Evolutionary conservation across 2,113 vertebrate genomes (phyloP).

Genomic region (Rhizomys pruinosus): DNA sequence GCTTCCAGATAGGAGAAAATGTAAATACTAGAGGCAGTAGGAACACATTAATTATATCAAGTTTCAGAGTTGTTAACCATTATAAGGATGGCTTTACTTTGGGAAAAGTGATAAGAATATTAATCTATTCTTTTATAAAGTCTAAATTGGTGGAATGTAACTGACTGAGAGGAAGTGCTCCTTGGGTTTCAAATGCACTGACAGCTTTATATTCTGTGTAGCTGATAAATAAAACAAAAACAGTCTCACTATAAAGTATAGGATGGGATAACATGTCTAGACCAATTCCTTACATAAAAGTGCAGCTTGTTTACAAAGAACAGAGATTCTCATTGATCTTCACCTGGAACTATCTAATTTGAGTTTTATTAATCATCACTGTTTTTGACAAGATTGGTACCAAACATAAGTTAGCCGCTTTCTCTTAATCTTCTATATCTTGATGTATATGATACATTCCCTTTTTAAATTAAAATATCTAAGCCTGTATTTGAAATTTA

Average conservation of each 20-base stretch:
- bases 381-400: neutral
- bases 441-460: neutral
- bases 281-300: neutral
- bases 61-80: neutral
- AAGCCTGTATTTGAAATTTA: constrained; percentile 39
- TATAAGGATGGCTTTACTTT: neutral
- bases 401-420: neutral
- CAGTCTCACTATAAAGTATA: neutral
- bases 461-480: neutral
- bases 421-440: neutral
- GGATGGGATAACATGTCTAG: neutral
- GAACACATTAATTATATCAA: neutral
- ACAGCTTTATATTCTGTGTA: neutral
- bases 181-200: neutral
- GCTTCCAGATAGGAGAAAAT: neutral
- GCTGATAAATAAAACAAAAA: neutral
- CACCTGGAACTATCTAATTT: neutral
- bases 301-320: neutral
- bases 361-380: neutral
- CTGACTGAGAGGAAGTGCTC: neutral
- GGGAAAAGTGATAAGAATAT: neutral
- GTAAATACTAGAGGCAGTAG: neutral
- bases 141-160: neutral
- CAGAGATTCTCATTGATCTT: neutral
- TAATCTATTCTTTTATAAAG: constrained; percentile 5